Base-by-base conservation (phyloP, 2,888 invertebrate genomes). In the Phalera bucephala region DNA sequence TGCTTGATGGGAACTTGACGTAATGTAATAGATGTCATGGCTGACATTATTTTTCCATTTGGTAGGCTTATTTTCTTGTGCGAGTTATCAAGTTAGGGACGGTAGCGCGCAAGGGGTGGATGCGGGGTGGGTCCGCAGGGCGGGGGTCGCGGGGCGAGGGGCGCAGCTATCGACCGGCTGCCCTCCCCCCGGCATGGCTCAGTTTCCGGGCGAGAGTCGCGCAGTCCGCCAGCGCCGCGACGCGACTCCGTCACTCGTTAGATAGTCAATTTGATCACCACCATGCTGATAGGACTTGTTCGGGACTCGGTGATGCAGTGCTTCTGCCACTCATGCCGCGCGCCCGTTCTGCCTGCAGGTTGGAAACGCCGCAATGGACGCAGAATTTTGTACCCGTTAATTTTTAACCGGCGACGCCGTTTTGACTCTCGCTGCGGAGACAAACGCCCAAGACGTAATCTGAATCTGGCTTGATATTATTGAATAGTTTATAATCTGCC, bases 281-380 rank as follows among this genome's bases (percentile, higher is more conserved):
- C 69, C 81, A 96, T 96, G 96, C 91, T 96, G 92, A 95, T 96
- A 92, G 95, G 94, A 84, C 93, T 96, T 75, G 95, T 96, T 81
- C 94, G 95, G 88, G 96, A 96, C 88, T 96, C 96, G 82, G 95
- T 96, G 84, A 93, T 96, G 94, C 95, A 96, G 93, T 96, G 96
- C 92, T 96, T 96, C 92, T 96, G 96, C 91, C 96, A 96, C 91
- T 94, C 96, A 87, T 96, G 96, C 93, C 94, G 95, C 81, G 95
- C 95, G 70, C 96, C 96, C 60, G 91, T 92, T 66, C 82, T 95
- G 75, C 93, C 94, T 76, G 92, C 93, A 91, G 93, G 94, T 94
- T 92, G 92, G 93, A 80, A 61, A 33, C 49, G 44, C 42, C 37
- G 44, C 41, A 31, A 37, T 44, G 53, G 59, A 52, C 45, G 45